Base-by-base conservation (phyloP, 2,113 vertebrate genomes). In the Atherinomorus stipes region DNA sequence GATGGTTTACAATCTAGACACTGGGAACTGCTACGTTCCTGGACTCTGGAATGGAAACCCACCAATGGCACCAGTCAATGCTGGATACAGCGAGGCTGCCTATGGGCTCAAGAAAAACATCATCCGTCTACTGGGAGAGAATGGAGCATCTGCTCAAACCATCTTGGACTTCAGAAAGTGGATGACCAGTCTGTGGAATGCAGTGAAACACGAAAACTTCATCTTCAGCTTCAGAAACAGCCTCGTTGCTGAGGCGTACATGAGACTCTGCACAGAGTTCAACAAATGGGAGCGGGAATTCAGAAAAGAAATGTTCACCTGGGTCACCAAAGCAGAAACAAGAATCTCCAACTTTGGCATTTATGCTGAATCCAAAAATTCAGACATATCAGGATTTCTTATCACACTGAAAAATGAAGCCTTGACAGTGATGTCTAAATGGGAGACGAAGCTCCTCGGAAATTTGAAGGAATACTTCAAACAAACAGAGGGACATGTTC, bases 171-270 rank as follows among this genome's bases (percentile, higher is more conserved):
- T 93, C 57, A 70, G 72, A n/a, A 71, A 83, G 37, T 92, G 92
- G 91, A 86, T 85, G 26, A 73, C 51, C 76, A 89, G 84, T 12
- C 74, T 93, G 26, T 93, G 91, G 91, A 89, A 65, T 62, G 85
- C 91, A 61, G 92, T 93, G 1, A 93, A 92, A 37, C 87, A 90
- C 67, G 90, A 94, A 74, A 91, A 93, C 71, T 92, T 93, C 78
- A 92, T 93, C 40, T 93, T 93, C 64, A 93, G 88, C 61, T 93
- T 93, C 70, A 89, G 88, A 54, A 93, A 93, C 50, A 92, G 88
- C 18, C 63, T 92, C 0, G 92, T 91, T 47, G 90, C 91, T 62
- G 86, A 92, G 59, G 91, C 89, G 4, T 92, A 91, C 76, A 89
- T 89, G 65, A 85, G 22, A 21, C 71, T 93, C 6, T 92, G 88